Base-by-base conservation (phyloP, 1,140 invertebrate genomes). In the Scylla paramamosain region DNA sequence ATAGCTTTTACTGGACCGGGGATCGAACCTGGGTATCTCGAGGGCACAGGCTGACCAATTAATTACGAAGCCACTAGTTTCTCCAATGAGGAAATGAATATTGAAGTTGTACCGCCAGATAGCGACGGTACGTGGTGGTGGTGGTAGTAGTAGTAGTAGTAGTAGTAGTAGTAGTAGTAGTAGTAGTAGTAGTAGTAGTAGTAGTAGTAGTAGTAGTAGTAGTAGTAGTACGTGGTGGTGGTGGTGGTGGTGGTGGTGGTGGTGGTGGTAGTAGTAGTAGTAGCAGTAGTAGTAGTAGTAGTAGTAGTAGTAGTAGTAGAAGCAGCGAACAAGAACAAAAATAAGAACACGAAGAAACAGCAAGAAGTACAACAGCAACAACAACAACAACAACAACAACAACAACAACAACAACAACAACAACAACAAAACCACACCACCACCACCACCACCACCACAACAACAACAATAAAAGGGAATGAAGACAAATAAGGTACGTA, bases 101-200 rank as follows among this genome's bases (percentile, higher is more conserved):
- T n/a, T n/a, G n/a, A n/a, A n/a, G n/a, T n/a, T n/a, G n/a, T n/a
- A n/a, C n/a, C n/a, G n/a, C n/a, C n/a, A n/a, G n/a, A n/a, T n/a
- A n/a, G n/a, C n/a, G n/a, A n/a, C n/a, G n/a, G n/a, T n/a, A n/a
- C n/a, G n/a, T n/a, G n/a, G n/a, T n/a, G 6, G 14, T 52, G 14
- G 48, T 67, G 20, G 59, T 67, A 67, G 59, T 67, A 67, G 59
- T 67, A 67, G 59, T 67, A 67, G 59, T 67, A 67, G 59, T 67
- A 67, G 59, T 67, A 67, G 59, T 67, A 67, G 59, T 67, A 67
- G 59, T 67, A 67, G 59, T 67, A 67, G 59, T 67, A 67, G 59
- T 67, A 67, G 59, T 67, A 67, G 59, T 67, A 67, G 59, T 67
- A 67, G 59, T 67, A 67, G 59, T 67, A 67, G 59, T 67, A 67